Conservation (phyloP, 2,113 vertebrate species). For the Astatotilapia flaviijosephi region DNA sequence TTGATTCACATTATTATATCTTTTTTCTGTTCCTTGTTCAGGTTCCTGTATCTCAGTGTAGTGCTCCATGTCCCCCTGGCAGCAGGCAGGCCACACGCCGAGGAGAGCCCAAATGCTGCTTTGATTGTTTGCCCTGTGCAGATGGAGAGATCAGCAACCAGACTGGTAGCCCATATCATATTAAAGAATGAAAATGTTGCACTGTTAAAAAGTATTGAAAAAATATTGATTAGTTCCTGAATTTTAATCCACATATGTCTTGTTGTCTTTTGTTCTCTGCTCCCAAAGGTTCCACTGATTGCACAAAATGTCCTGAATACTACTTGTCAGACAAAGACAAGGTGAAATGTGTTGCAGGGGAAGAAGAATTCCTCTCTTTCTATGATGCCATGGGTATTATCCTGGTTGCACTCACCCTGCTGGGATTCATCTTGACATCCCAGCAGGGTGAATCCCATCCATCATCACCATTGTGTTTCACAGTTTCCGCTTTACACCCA, state of each 20-base stretch:
- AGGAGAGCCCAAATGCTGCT: conserved; percentile 65
- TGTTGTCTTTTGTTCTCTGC: no score
- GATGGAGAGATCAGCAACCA: conserved; percentile 53
- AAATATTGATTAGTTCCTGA: no score
- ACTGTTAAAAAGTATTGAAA: no score
- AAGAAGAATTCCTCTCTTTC: conserved; percentile 70
- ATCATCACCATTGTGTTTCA: conserved; percentile 55
- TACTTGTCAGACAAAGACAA: conserved; percentile 66
- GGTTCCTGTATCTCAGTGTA: conserved; percentile 68
- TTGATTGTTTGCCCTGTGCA: no score
- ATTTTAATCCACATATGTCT: no score
- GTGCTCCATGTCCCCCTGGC: conserved; percentile 56
- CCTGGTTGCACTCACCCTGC: conserved; percentile 52
- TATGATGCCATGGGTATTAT: conserved; percentile 66
- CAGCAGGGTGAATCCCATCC: no score
- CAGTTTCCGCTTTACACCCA: conserved; percentile 56
- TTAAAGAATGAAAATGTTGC: neutral
- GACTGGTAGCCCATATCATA: conserved; percentile 39
- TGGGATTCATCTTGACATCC: conserved; percentile 64
- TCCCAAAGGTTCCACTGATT: conserved; percentile 39
- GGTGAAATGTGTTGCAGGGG: conserved; percentile 54
- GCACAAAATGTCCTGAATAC: conserved; percentile 61
- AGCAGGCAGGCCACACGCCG: conserved; percentile 58
- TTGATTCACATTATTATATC: no score
- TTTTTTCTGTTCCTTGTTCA: neutral